These are phyloP conservation scores for Pterocles burchelli DNA, from an alignment of 2,113 vertebrate species.

Conservation along the genomic window DNA sequence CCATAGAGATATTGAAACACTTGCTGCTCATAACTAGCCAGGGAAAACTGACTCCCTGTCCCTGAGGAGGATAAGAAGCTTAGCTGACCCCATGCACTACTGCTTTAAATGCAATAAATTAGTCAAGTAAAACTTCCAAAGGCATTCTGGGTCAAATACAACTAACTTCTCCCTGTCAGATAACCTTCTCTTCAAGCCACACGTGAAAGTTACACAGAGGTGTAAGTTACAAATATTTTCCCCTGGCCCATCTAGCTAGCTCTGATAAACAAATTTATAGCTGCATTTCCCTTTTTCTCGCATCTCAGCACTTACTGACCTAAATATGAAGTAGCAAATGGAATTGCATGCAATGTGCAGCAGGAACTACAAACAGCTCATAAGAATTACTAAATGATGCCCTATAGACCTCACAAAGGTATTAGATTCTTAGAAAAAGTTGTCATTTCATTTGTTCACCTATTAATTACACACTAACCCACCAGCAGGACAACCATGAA, in stretches of 20 bases:
- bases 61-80: not conserved
- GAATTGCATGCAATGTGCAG: not conserved
- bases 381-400: not conserved
- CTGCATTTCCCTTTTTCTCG: not conserved
- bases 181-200: not conserved
- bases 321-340: not conserved
- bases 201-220: not conserved
- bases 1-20: not conserved
- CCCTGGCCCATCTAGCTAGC: not conserved
- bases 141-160: not conserved
- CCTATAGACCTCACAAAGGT: not conserved
- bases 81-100: not conserved
- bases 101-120: not conserved
- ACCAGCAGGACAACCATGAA: not conserved
- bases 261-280: not conserved
- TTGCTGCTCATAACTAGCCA: not conserved
- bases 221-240: not conserved
- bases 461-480: not conserved
- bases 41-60: not conserved
- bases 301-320: not conserved
- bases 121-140: not conserved
- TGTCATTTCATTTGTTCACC: not conserved
- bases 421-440: not conserved
- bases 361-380: not conserved
- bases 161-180: not conserved